A percentile compares a stretch with the other conserved stretches of the same genome.
These are phyloP conservation scores for Drosophila mayaguana DNA, from an alignment of 2,888 invertebrate genomes.

Conservation along the genomic window DNA sequence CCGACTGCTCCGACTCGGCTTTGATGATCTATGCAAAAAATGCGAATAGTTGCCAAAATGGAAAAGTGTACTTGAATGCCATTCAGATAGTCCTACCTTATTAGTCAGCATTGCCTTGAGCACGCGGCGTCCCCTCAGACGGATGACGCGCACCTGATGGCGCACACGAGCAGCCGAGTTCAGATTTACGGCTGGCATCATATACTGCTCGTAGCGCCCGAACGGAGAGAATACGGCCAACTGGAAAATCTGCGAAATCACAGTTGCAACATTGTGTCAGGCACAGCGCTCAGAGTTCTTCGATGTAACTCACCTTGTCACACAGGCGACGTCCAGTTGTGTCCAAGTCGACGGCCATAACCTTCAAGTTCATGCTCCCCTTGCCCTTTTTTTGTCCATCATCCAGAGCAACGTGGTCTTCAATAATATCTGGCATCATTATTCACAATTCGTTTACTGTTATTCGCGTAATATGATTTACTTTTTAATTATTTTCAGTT, in stretches of 20 bases:
- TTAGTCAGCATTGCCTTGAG: background rate
- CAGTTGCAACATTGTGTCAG: background rate
- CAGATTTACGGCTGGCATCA: slow-evolving; percentile 2
- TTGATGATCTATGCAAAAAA: background rate
- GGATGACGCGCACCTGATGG: background rate
- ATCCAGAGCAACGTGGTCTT: background rate
- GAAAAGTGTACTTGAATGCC: background rate
- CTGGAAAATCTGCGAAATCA: background rate
- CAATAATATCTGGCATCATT: background rate
- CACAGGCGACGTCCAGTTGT: slow-evolving; percentile 2
- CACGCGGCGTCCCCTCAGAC: background rate
- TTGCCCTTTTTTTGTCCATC: background rate
- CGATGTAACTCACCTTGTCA: slow-evolving; percentile 9
- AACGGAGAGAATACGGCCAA: background rate
- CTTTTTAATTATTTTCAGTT: background rate
- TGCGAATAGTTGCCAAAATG: background rate
- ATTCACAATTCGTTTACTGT: too few relatives aligned
- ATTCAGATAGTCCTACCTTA: background rate
- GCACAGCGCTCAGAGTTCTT: background rate
- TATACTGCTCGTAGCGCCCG: background rate
- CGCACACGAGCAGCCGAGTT: background rate
- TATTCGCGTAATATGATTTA: background rate
- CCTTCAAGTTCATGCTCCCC: background rate
- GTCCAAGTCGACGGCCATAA: background rate
- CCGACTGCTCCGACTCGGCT: background rate